Evolutionary conservation across 2,888 invertebrate genomes (phyloP).

Genomic region (Smittia aterrima): DNA sequence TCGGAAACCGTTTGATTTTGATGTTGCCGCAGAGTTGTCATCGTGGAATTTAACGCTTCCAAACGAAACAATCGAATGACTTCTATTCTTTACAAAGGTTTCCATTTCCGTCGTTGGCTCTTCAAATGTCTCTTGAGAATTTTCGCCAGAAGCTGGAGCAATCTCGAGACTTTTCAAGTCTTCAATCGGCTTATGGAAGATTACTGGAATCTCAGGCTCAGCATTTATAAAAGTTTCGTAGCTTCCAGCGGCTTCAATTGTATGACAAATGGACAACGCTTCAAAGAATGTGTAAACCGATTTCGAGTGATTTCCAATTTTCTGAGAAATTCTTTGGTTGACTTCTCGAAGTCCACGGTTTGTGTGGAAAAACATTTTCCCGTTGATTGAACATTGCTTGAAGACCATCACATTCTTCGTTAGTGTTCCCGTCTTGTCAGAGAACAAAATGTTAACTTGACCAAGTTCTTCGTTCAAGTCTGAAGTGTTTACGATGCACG

Average conservation of each 20-base stretch:
- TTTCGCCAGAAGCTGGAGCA: slow-evolving; percentile 47
- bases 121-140: too few relatives aligned
- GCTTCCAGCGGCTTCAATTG: slow-evolving; percentile 63
- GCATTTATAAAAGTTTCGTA: slow-evolving; percentile 28
- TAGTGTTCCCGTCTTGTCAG: slow-evolving; percentile 82
- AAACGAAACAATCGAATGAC: slow-evolving; percentile 47
- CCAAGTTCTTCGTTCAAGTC: slow-evolving; percentile 85
- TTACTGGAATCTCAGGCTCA: slow-evolving; percentile 23
- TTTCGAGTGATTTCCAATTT: slow-evolving; percentile 51
- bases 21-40: background rate
- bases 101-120: slow-evolving; percentile 44
- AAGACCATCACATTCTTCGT: slow-evolving; percentile 84
- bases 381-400: slow-evolving; percentile 69
- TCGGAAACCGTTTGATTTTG: background rate
- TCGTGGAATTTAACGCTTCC: background rate
- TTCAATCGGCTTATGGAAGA: slow-evolving; percentile 26
- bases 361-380: slow-evolving; percentile 56
- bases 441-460: slow-evolving; percentile 76
- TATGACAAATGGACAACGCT: slow-evolving; percentile 73
- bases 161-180: slow-evolving; percentile 3
- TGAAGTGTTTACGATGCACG: slow-evolving; percentile 75
- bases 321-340: slow-evolving; percentile 42
- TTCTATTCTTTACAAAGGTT: slow-evolving; percentile 49
- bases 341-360: slow-evolving; percentile 51
- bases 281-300: slow-evolving; percentile 71